These are phyloP conservation scores for Choreutis nemorana DNA, from an alignment of 2,888 invertebrate species.

Conservation along the genomic window DNA sequence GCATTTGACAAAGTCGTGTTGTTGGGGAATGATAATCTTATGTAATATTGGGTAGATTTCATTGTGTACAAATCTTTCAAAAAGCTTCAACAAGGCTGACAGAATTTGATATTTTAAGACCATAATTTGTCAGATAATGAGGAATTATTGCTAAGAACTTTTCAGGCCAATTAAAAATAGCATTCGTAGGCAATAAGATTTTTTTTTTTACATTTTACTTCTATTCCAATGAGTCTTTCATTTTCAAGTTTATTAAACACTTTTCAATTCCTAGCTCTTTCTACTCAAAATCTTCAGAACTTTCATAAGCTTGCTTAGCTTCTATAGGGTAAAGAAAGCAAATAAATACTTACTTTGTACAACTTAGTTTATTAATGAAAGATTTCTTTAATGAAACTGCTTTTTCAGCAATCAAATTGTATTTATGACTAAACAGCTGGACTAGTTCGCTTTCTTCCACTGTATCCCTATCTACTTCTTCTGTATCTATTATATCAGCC, in stretches of 20 bases:
- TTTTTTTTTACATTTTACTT: background rate
- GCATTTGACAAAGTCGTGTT: no score
- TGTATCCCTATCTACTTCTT: slow-evolving; percentile 42
- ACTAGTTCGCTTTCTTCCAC: slow-evolving; percentile 28
- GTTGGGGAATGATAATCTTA: no score
- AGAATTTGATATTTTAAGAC: no score
- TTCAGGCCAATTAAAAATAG: no score
- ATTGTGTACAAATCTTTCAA: no score
- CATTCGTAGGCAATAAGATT: background rate
- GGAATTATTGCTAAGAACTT: no score
- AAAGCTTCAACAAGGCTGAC: no score
- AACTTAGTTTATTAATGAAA: slow-evolving; percentile 69
- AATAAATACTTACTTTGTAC: slow-evolving; percentile 56
- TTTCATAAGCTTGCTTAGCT: background rate
- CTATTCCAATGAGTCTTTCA: background rate
- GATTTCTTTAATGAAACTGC: slow-evolving; percentile 58
- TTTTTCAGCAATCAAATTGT: slow-evolving; percentile 49
- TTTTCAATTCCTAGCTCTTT: background rate
- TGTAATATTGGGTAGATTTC: no score
- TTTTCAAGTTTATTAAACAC: background rate
- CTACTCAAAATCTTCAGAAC: no score
- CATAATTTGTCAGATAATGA: no score
- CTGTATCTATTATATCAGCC: slow-evolving; percentile 45
- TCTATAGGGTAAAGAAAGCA: background rate
- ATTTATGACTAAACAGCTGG: slow-evolving; percentile 35